A percentile compares a stretch with the other conserved stretches of the same genome.
Conservation (phyloP, 2,797 vertebrate species). For the Scleropages formosus region DNA sequence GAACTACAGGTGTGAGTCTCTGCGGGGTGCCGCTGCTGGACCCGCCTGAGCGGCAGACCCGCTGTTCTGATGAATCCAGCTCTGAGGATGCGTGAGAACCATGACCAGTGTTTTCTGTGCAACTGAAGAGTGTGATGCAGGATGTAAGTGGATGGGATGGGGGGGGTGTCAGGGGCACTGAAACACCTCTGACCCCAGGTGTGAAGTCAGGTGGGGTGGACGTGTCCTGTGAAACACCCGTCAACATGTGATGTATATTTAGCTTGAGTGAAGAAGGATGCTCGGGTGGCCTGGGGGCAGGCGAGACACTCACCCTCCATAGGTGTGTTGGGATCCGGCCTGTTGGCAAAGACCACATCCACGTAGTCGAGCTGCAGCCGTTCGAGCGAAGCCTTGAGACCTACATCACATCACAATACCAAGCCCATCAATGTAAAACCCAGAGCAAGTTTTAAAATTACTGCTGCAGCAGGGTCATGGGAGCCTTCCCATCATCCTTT, state of each 20-base stretch:
- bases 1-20: too few relatives aligned
- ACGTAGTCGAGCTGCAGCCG: conserved; percentile 89
- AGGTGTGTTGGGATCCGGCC: conserved; percentile 88
- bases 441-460: too few relatives aligned
- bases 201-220: neutral
- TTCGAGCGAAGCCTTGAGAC: conserved; percentile 83
- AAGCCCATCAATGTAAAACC: neutral
- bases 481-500: too few relatives aligned
- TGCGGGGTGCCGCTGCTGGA: too few relatives aligned
- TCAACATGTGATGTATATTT: neutral
- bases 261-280: neutral
- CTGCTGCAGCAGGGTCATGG: too few relatives aligned
- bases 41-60: too few relatives aligned
- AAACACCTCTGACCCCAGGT: neutral
- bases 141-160: neutral
- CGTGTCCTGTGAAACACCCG: neutral
- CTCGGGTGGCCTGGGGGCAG: neutral
- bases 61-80: too few relatives aligned
- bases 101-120: too few relatives aligned
- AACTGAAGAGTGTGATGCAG: too few relatives aligned
- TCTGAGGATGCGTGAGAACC: too few relatives aligned
- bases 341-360: conserved; percentile 91
- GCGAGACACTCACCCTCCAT: conserved; percentile 83
- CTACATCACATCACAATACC: conserved; percentile 57
- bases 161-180: too few relatives aligned